Evolutionary conservation across 2,113 vertebrate genomes (phyloP), one percentile per base, ranked within the genome.

Genomic region (Cyphomyrus plagiostoma): DNA sequence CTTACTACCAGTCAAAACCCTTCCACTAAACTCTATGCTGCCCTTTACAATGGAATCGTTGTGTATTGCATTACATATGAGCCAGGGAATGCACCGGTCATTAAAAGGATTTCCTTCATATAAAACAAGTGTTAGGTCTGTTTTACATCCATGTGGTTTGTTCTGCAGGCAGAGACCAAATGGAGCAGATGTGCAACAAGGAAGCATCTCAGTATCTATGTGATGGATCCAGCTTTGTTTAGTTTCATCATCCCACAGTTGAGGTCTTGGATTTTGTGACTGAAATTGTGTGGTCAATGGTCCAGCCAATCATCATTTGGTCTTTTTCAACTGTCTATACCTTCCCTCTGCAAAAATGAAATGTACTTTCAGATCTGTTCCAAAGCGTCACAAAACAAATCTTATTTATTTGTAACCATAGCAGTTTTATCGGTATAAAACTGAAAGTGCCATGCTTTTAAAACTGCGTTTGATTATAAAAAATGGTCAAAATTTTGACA

Each of bases 101-200:
- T 80, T 80, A 80, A 80, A 80, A 80, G 74, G 74, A 80, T 80
- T 80, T 80, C 74, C 74, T 80, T 80, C 30, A 80, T 19, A 80
- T 42, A 35, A 19, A 42, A 80, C 74, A 80, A 19, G 42, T 80
- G 74, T 21, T 80, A 42, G 74, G 74, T 35, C 13, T 15, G 35
- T 80, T 35, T 42, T 39, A 17, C 35, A 80, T 80, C 10, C 35
- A 39, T 80, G 35, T 80, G 74, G 30, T 80, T 35, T 80, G 35
- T 19, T 80, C 74, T 80, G 13, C 74, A 80, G 39, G 15, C 74
- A 10, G 30, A 70, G n/a, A n/a, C 56, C 56, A 58, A 35, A 74
- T 26, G 9, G 66, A 74, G 30, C 13, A 74, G 56, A 74, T 3
- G 35, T 42, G 35, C 35, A 80, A 19, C 13, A 80, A 80, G 70